Conservation (phyloP, 2,888 invertebrate genomes). For the Drosophila niveifrons region DNA sequence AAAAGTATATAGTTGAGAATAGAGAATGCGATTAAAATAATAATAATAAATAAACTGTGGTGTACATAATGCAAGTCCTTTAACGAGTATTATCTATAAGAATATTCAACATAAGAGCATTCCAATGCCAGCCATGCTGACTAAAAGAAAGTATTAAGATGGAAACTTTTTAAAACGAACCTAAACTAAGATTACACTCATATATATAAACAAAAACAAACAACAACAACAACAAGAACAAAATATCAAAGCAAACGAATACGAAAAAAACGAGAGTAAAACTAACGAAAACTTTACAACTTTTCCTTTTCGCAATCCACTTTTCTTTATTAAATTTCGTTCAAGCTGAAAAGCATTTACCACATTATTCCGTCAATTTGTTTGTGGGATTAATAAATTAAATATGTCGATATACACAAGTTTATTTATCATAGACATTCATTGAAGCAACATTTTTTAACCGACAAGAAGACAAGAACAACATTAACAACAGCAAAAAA, state of each 20-base stretch:
- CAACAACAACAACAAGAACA: background rate
- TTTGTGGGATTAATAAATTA: conserved; percentile 38
- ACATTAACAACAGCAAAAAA: too few relatives aligned
- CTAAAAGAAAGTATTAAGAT: conserved; percentile 61
- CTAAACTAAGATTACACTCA: conserved; percentile 42
- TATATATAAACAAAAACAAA: background rate
- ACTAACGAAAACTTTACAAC: conserved; percentile 25
- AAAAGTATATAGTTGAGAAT: conserved; percentile 9
- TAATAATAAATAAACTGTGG: conserved; percentile 56
- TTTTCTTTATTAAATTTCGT: conserved; percentile 1
- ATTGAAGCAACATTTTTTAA: conserved; percentile 22
- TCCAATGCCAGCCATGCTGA: conserved; percentile 52
- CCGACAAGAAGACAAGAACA: conserved; percentile 3
- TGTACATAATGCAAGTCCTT: conserved; percentile 75
- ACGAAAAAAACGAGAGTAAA: conserved; percentile 22
- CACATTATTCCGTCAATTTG: conserved; percentile 12
- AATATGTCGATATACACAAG: conserved; percentile 37
- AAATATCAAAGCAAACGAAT: conserved; percentile 26
- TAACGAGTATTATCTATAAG: conserved; percentile 75
- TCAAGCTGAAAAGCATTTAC: conserved; percentile 11
- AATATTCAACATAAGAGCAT: conserved; percentile 29
- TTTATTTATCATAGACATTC: conserved; percentile 37
- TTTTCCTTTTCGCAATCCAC: conserved; percentile 3
- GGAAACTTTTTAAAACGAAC: conserved; percentile 55
- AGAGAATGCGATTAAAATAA: background rate